These are phyloP conservation scores for Baryphthengus martii DNA, from an alignment of 2,113 vertebrate species.

Conservation along the genomic window DNA sequence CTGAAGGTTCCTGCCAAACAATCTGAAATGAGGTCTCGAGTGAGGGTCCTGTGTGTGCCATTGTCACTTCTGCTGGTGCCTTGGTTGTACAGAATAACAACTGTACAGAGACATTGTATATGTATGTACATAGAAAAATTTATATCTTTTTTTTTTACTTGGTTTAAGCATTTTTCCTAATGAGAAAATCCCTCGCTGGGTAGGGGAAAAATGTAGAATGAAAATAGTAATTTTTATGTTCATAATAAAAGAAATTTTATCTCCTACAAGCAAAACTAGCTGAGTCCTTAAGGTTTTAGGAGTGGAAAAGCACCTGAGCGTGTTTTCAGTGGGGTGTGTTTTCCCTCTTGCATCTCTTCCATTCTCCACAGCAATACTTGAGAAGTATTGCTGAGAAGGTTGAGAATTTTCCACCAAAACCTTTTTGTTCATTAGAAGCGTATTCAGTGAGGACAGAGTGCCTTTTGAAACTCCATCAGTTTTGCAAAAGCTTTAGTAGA, in stretches of 20 bases:
- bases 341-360: background rate
- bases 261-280: background rate
- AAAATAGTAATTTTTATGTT: slow-evolving; percentile 24
- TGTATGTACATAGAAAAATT: slow-evolving; percentile 6
- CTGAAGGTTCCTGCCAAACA: background rate
- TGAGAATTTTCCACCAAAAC: background rate
- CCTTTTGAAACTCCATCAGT: background rate
- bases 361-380: background rate
- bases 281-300: background rate
- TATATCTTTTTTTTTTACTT: slow-evolving; percentile 33
- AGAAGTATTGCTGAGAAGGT: background rate
- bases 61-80: slow-evolving; percentile 20
- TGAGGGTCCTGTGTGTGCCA: background rate
- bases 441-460: background rate
- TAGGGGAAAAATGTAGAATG: background rate
- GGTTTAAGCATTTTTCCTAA: background rate
- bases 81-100: slow-evolving; percentile 27
- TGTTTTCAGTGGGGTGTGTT: background rate
- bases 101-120: slow-evolving; percentile 41
- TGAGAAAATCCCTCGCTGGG: background rate
- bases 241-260: slow-evolving; percentile 41
- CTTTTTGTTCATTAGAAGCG: background rate
- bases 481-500: background rate
- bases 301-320: background rate
- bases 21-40: background rate